Evolutionary conservation across 2,888 invertebrate species (phyloP), one percentile per base, ranked within the genome.

Genomic region (Aleiodes testaceus): DNA sequence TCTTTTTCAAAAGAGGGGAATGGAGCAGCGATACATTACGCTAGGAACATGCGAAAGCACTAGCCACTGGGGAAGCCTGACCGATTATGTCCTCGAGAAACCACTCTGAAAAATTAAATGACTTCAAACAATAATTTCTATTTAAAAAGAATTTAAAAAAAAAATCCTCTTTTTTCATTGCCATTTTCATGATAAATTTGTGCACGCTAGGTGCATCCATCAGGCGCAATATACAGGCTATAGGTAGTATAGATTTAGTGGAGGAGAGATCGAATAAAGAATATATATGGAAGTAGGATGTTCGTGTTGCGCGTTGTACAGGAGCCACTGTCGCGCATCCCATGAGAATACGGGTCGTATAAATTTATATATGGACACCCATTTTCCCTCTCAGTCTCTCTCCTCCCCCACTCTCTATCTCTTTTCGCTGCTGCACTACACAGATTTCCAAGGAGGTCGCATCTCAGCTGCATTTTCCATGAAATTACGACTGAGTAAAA

Each of bases 1-100:
- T 67, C 18, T 66, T 68, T 55, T 42, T 42, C 20, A 50, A 47
- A 50, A 5, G 36, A 14, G 64, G 30, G 50, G 20, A 61, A 61
- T 42, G 36, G 36, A 36, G 44, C 44, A 26, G 66, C 68, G 72
- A 74, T 75, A 75, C 69, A 75, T 75, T 72, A 69, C 69, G 64
- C 69, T 59, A 69, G 69, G 65, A 75, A 73, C 75, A 75, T 64
- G 72, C 72, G 68, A 75, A 76, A 72, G 71, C 74, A 76, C 74
- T 72, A 74, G 20, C 68, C 66, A 42, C 9, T 9, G 11, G 36
- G 36, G 36, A 36, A 36, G 36, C 11, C 36, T 9, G 11, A 63
- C 64, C 50, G 42, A 50, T 66, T 26, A 22, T 63, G 61, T 70
- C 69, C 2, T 59, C 52, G 50, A 36, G 11, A 36, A 36, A 36